Percentiles rank a stretch among this genome's conserved stretches.
These are phyloP conservation scores for Planococcus citri DNA, from an alignment of 1,140 invertebrate species.

Conservation along the genomic window DNA sequence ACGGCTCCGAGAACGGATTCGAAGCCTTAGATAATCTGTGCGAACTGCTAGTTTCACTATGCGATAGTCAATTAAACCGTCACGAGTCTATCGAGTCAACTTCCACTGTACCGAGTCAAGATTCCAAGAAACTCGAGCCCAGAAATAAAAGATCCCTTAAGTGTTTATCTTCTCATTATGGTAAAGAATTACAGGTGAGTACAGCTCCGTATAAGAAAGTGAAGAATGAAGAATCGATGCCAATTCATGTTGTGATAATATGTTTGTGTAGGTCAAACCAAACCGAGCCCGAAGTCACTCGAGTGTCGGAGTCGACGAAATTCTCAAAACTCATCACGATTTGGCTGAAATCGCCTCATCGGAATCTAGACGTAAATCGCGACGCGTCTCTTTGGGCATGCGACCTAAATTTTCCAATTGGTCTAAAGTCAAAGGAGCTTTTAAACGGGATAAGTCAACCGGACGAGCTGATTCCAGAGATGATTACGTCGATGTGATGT, in stretches of 20 bases:
- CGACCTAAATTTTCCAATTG: constrained; percentile 9
- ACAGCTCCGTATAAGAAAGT: too few relatives aligned
- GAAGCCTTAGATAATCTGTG: not conserved
- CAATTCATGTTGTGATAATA: too few relatives aligned
- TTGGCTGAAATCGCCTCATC: not conserved
- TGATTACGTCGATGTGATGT: not conserved
- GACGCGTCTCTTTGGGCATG: constrained; percentile 14
- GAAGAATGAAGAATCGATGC: too few relatives aligned
- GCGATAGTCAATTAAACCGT: not conserved
- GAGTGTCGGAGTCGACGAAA: constrained; percentile 11
- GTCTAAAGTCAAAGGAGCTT: constrained; percentile 11
- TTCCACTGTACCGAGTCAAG: not conserved
- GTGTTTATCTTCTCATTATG: not conserved
- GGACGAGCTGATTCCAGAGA: not conserved
- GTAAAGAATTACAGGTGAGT: not conserved
- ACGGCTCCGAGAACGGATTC: not conserved
- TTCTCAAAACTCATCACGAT: not conserved
- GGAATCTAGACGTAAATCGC: not conserved
- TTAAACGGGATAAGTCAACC: constrained; percentile 1
- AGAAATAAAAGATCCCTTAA: not conserved
- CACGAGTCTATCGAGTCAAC: not conserved
- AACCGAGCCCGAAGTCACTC: constrained; percentile 3
- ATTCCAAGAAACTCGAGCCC: not conserved
- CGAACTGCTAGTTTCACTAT: not conserved
- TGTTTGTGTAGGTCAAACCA: not conserved